Base-by-base conservation (phyloP, 2,113 vertebrate genomes). In the Misgurnus anguillicaudatus region DNA sequence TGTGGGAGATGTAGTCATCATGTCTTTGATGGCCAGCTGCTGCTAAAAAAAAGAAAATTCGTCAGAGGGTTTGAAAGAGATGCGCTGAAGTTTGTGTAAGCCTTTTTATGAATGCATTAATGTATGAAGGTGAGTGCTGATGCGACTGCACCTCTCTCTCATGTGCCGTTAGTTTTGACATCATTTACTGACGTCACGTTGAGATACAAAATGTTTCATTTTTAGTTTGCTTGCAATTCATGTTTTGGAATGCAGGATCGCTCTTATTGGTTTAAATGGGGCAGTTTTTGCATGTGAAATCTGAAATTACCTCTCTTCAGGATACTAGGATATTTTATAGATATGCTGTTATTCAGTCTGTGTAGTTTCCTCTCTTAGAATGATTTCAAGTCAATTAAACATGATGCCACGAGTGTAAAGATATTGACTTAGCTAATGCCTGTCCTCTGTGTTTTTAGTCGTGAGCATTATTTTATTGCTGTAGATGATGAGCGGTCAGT, bases 1-100 rank as follows among this genome's bases (percentile, higher is more conserved):
- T 67, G 5, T 75, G 77, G 57, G 53, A 38, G 8, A 69, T 68
- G 62, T 72, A 31, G 75, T 73, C 51, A 31, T 65, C 11, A 31
- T 17, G 13, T 24, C 39, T 19, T 9, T 77, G 51, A 31, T 7
- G 8, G 53, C n/a, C 53, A 57, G 53, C 53, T 19, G 53, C 21
- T 16, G 17, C 6, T 6, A 70, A 14, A 60, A 24, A 5, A 39
- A 17, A 42, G 68, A 79, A 72, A 79, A 55, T 57, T 47, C 68
- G 47, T 72, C 60, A 19, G 47, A 61, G 42, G 53, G 53, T 72
- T 72, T 57, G 19, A 8, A 19, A 9, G 36, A 72, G n/a, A 41
- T 71, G 77, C 4, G 6, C 14, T 53, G 42, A 21, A 63, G 66
- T 60, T 70, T 17, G 58, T 47, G 17, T 14, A 19, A 60, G 42